Conservation (phyloP, 2,797 vertebrate genomes). For the Prunella strophiata region DNA sequence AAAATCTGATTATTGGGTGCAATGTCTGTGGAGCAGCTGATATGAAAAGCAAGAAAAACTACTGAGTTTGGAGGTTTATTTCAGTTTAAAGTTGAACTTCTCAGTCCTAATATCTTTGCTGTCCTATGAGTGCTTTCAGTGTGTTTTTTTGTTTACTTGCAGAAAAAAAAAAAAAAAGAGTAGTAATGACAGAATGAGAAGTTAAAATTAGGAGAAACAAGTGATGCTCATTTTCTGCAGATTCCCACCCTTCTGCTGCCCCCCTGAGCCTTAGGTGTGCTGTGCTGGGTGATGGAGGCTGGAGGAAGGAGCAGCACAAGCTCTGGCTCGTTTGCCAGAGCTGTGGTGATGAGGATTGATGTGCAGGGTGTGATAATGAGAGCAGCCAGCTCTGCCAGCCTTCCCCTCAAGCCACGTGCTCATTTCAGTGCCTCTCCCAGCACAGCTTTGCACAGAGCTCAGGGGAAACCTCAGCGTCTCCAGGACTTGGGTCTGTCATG, state of each 20-base stretch:
- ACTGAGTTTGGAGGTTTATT: not conserved
- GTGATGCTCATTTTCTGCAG: not conserved
- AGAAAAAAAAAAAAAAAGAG: not conserved
- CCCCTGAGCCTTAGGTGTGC: not conserved
- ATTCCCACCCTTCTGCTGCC: not conserved
- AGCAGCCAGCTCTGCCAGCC: not conserved
- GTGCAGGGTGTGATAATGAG: not conserved
- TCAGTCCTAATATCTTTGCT: not conserved
- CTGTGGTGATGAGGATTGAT: not conserved
- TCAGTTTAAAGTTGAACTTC: not conserved
- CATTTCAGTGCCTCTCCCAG: rapidly evolving
- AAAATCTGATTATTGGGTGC: not conserved
- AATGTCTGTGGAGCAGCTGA: not conserved
- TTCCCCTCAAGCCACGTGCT: not conserved
- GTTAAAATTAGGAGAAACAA: not conserved
- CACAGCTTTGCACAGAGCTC: not conserved
- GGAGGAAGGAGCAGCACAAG: not conserved
- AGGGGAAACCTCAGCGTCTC: rapidly evolving
- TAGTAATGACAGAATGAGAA: not conserved
- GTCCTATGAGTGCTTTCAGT: not conserved
- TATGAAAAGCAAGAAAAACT: not conserved
- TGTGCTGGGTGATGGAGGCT: rapidly evolving
- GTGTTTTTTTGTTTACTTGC: not conserved
- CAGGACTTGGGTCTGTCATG: rapidly evolving
- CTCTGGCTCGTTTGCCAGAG: not conserved